Conservation (phyloP, 2,888 invertebrate genomes). For the Kuschelorhynchus macadamiae region DNA sequence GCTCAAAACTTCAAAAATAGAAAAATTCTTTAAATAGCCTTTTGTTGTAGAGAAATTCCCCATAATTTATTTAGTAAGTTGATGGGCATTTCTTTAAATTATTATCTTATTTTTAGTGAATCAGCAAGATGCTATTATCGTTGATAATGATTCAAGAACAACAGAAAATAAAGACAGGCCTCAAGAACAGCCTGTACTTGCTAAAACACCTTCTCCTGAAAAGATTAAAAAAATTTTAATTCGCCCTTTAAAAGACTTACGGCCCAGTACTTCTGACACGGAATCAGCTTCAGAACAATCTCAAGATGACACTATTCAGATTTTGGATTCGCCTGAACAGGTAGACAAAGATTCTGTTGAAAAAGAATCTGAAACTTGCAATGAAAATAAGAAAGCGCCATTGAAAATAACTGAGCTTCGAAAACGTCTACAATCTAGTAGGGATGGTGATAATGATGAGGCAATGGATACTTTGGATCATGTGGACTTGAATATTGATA, state of each 20-base stretch:
- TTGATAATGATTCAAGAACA: background rate
- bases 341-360: background rate
- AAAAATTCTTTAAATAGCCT: too few species aligned
- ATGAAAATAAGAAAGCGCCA: background rate
- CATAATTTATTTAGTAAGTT: too few species aligned
- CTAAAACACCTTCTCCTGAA: conserved; percentile 2
- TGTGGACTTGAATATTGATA: conserved; percentile 50
- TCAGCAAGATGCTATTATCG: too few species aligned
- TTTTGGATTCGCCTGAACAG: background rate
- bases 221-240: conserved; percentile 3
- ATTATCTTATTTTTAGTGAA: too few species aligned
- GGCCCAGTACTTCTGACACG: background rate
- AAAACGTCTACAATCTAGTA: conserved; percentile 16
- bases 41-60: too few species aligned
- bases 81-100: too few species aligned
- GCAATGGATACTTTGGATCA: conserved; percentile 36
- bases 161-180: background rate
- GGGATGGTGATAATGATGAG: conserved; percentile 24
- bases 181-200: background rate
- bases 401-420: conserved; percentile 10
- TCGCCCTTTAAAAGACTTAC: background rate
- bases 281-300: background rate
- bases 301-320: background rate
- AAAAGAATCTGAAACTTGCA: background rate
- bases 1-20: too few species aligned